A percentile compares a stretch with the other conserved stretches of the same genome.
Evolutionary conservation across 1,140 invertebrate genomes (phyloP).

Genomic region (Cydia splendana): DNA sequence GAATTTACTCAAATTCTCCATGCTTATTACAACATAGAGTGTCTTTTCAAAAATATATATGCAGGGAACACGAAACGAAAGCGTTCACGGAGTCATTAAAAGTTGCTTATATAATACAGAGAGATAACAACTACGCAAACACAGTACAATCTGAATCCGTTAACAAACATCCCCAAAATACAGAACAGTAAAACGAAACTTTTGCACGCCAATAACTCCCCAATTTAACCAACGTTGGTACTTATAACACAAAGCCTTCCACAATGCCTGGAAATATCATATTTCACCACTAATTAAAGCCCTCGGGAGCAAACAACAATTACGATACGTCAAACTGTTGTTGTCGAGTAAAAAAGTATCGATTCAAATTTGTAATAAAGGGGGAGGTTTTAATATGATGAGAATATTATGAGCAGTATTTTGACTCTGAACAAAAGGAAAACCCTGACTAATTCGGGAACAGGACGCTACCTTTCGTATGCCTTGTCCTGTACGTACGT

Average conservation of each 20-base stretch:
- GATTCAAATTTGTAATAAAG: slow-evolving; percentile 60
- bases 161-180: neutral
- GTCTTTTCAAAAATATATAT: no score
- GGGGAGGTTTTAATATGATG: slow-evolving; percentile 54
- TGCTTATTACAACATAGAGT: no score
- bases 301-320: slow-evolving; percentile 67
- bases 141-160: neutral
- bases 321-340: slow-evolving; percentile 56
- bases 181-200: neutral
- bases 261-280: slow-evolving; percentile 62
- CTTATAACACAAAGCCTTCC: slow-evolving; percentile 29
- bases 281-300: slow-evolving; percentile 71
- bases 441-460: neutral
- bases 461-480: no score
- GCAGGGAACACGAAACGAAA: no score
- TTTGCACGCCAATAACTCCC: slow-evolving; percentile 7
- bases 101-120: neutral
- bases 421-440: neutral
- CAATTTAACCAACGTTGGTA: slow-evolving; percentile 21
- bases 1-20: no score
- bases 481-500: no score
- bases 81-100: no score
- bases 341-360: slow-evolving; percentile 55
- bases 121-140: neutral
- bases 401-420: neutral